Base-by-base conservation (phyloP, 2,113 vertebrate species). In the Ciconia maguari region DNA sequence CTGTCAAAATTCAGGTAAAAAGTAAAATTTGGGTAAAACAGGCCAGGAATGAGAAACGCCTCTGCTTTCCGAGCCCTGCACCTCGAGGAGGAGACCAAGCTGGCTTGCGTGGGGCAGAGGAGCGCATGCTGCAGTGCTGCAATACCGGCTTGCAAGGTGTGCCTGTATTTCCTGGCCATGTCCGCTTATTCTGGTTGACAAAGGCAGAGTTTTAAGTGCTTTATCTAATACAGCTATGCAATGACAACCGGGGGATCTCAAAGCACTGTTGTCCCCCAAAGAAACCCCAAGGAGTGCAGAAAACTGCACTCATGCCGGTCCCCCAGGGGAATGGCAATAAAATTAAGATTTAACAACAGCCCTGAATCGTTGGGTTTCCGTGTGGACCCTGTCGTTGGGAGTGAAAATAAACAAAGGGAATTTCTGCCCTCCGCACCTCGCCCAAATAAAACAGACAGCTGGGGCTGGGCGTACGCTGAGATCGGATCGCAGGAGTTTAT, bases 291-390 rank as follows among this genome's bases (percentile, higher is more conserved):
- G 48, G 29, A 69, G 36, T 2, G 10, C 34, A 6, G 20, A 41
- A 81, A 77, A 34, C 54, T 3, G 1, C n/a, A 3, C 10, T 66
- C 13, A 26, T 1, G 2, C 42, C 1, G 0, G 29, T 54, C 15
- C n/a, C 46, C 52, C 1, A 3, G 18, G 81, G 64, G 32, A 87
- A 7, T 0, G 1, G 65, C 1, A 4, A 8, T 18, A 65, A 84
- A 83, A 83, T 15, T 27, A 54, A 79, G 62, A 54, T 58, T 83
- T 69, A 76, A 22, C 44, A 44, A 34, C 44, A 49, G 8, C 32
- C 32, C 36, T 16, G 52, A 32, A 16, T 34, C 2, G 1, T 7
- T 36, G 2, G 24, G 38, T 91, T 81, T 91, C 91, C 32, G 5
- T 0, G 0, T 2, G 6, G 54, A 58, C 7, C 30, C 34, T 61